Conservation (phyloP, 1,140 invertebrate species). For the Leptopilina clavipes region DNA sequence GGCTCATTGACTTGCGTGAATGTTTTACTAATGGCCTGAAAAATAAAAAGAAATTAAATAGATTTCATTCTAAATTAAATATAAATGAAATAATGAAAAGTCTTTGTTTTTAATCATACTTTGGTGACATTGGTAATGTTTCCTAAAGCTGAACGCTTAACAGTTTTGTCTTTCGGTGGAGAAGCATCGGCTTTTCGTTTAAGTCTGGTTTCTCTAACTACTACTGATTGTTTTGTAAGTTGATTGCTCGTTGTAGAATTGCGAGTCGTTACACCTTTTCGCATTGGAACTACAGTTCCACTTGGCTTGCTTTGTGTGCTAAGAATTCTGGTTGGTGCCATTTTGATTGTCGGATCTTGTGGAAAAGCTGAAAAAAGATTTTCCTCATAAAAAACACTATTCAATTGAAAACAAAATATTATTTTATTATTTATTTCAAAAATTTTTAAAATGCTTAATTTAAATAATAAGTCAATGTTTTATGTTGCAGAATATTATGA, state of each 20-base stretch:
- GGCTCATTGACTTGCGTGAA: slow-evolving; percentile 59
- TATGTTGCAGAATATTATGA: too few relatives aligned
- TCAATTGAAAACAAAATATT: too few relatives aligned
- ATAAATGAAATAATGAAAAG: too few relatives aligned
- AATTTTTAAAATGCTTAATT: too few relatives aligned
- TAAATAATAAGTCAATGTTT: too few relatives aligned
- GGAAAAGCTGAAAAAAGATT: slow-evolving; percentile 3
- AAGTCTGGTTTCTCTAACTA: slow-evolving; percentile 61
- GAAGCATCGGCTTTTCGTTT: slow-evolving; percentile 76
- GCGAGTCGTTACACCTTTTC: slow-evolving; percentile 71
- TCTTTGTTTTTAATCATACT: neutral
- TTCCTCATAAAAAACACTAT: neutral
- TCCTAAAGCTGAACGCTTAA: slow-evolving; percentile 84
- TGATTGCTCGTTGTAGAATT: slow-evolving; percentile 59
- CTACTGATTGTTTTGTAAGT: slow-evolving; percentile 51
- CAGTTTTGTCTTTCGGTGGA: slow-evolving; percentile 69
- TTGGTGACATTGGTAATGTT: slow-evolving; percentile 83
- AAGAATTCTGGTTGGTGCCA: slow-evolving; percentile 77
- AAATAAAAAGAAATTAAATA: slow-evolving; percentile 15
- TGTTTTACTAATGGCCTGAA: slow-evolving; percentile 68
- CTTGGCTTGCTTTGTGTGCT: slow-evolving; percentile 71
- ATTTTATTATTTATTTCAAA: too few relatives aligned
- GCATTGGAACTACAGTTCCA: slow-evolving; percentile 59
- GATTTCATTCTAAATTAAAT: slow-evolving; percentile 22
- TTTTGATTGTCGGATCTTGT: slow-evolving; percentile 55